phyloP scores from a whole-genome alignment of 2,113 vertebrate species.

The Malurus alboscapulatus region DNA sequence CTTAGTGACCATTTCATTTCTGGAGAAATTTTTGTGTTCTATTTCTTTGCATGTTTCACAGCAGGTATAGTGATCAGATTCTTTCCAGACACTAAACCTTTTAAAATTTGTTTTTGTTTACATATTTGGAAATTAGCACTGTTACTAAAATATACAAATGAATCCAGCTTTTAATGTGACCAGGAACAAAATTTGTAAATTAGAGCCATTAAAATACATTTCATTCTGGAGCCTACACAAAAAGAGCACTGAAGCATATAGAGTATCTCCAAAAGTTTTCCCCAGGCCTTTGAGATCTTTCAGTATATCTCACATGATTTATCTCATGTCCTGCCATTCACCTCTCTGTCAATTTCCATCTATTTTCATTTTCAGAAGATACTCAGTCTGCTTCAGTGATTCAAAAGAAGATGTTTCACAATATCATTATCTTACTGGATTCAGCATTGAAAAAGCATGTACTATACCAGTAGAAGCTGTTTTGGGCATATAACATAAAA shows the following conservation, averaged over 20 bases:
- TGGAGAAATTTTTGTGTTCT: background rate
- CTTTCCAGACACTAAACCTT: background rate
- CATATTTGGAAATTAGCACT: background rate
- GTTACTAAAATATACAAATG: background rate
- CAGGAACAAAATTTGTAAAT: background rate
- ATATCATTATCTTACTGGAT: background rate
- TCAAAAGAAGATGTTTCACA: background rate
- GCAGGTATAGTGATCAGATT: background rate
- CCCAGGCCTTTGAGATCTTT: background rate
- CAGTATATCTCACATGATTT: background rate
- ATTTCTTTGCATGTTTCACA: background rate
- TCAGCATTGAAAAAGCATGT: background rate
- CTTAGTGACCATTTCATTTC: background rate
- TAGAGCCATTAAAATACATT: background rate
- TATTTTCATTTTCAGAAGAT: background rate
- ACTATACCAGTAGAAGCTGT: background rate
- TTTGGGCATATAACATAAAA: background rate
- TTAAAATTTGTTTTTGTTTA: background rate
- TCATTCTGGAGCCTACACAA: background rate
- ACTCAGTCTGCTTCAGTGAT: background rate
- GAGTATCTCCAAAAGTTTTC: background rate
- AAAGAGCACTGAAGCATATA: background rate
- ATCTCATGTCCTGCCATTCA: background rate
- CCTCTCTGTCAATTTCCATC: background rate
- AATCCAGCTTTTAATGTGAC: background rate